Evolutionary conservation across 2,797 vertebrate genomes (phyloP).

Genomic region (Anas georgica): DNA sequence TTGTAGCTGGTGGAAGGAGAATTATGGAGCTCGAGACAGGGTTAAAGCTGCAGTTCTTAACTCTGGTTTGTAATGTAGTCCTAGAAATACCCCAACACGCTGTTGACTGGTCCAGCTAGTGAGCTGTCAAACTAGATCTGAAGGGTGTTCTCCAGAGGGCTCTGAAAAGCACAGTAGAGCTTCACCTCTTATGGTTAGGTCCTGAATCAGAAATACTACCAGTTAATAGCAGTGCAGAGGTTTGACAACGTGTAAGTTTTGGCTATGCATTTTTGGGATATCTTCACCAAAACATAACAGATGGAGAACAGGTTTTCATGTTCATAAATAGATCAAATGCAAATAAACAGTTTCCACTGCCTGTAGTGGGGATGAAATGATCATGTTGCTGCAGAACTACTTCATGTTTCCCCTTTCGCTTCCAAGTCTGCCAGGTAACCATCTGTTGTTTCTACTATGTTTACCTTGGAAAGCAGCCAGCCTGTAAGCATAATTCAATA

Average conservation of each 20-base stretch:
- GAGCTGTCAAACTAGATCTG: background rate
- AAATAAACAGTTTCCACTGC: background rate
- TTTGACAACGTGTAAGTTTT: background rate
- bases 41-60: background rate
- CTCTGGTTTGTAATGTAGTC: background rate
- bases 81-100: background rate
- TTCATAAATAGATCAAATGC: background rate
- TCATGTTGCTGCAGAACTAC: background rate
- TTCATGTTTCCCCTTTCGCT: constrained; percentile 15
- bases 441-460: background rate
- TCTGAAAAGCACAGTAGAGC: background rate
- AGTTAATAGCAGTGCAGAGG: background rate
- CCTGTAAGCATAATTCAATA: background rate
- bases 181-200: background rate
- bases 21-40: background rate
- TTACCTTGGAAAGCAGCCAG: constrained; percentile 37
- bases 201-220: background rate
- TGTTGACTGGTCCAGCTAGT: background rate
- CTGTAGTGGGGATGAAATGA: background rate
- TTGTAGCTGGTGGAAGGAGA: background rate
- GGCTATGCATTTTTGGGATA: background rate
- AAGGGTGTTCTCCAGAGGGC: background rate
- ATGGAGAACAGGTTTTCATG: background rate
- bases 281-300: background rate
- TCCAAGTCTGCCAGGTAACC: constrained; percentile 8